These are phyloP conservation scores for Congeria kusceri DNA, from an alignment of 2,888 invertebrate genomes.

Conservation along the genomic window DNA sequence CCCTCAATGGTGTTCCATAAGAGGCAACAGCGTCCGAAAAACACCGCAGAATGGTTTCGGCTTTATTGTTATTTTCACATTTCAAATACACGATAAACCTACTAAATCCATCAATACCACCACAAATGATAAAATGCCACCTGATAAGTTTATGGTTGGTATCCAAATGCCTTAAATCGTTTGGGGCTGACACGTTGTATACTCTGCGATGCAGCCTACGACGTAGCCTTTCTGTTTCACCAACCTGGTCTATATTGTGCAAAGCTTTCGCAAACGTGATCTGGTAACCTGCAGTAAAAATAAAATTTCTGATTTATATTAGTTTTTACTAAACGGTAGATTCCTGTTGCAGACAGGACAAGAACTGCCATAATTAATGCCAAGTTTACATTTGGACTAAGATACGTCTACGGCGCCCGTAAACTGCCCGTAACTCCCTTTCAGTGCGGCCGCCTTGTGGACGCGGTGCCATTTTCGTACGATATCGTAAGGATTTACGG, in stretches of 20 bases:
- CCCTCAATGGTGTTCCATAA: conserved; percentile 37
- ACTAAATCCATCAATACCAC: conserved; percentile 58
- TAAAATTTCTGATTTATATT: background rate
- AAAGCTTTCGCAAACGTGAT: conserved; percentile 8
- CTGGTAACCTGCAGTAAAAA: conserved; percentile 8
- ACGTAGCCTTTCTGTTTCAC: background rate
- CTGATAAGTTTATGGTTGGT: conserved; percentile 57
- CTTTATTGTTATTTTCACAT: conserved; percentile 49
- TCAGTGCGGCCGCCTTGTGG: too few species aligned
- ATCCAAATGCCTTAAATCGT: conserved; percentile 57
- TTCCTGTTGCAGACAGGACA: too few species aligned
- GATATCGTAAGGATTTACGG: too few species aligned
- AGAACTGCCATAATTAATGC: background rate
- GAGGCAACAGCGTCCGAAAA: conserved; percentile 19
- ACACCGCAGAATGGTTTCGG: conserved; percentile 40
- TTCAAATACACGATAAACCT: conserved; percentile 38
- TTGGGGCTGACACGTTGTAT: conserved; percentile 39
- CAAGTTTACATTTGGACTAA: too few species aligned
- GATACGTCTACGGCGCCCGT: too few species aligned
- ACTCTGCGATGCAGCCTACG: conserved; percentile 14
- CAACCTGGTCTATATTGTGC: conserved; percentile 1
- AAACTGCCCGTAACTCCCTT: too few species aligned
- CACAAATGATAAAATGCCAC: conserved; percentile 51
- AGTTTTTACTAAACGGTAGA: background rate
- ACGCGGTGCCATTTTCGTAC: too few species aligned